Conservation (phyloP, 2,797 vertebrate genomes). For the Enteromius treurensis region DNA sequence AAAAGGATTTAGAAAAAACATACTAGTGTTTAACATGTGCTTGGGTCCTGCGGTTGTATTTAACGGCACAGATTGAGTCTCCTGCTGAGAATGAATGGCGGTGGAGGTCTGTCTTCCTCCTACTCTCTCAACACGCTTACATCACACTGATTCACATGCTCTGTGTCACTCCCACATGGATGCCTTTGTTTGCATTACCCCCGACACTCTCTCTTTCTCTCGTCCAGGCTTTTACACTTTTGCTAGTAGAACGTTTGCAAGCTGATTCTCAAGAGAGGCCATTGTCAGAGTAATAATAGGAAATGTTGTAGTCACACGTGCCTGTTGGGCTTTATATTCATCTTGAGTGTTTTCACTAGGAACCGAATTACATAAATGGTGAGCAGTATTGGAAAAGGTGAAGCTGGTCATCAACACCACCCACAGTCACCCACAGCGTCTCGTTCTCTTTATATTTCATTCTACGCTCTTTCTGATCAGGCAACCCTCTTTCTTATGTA, state of each 20-base stretch:
- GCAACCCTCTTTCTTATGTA: not conserved
- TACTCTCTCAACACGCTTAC: constrained; percentile 9
- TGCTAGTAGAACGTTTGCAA: not conserved
- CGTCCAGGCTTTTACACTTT: not conserved
- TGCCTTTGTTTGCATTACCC: constrained; percentile 19
- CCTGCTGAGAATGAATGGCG: not conserved
- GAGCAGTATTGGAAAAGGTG: not conserved
- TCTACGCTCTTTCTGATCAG: not conserved
- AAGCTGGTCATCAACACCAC: not conserved
- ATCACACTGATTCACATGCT: constrained; percentile 31
- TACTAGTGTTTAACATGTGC: not conserved
- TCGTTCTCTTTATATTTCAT: not conserved
- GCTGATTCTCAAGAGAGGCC: not conserved
- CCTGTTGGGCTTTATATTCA: not conserved
- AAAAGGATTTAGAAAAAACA: not conserved
- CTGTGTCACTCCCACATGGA: constrained; percentile 17
- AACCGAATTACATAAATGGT: not conserved
- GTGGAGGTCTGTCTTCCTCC: constrained; percentile 27
- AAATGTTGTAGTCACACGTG: not conserved
- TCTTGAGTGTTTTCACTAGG: not conserved
- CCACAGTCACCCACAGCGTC: not conserved
- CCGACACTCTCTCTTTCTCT: not conserved
- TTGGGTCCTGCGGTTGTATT: not conserved
- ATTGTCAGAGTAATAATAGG: not conserved
- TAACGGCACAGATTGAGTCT: not conserved